These are phyloP conservation scores for Chaetogeoica ovagalla DNA, from an alignment of 2,888 invertebrate species.

Conservation along the genomic window DNA sequence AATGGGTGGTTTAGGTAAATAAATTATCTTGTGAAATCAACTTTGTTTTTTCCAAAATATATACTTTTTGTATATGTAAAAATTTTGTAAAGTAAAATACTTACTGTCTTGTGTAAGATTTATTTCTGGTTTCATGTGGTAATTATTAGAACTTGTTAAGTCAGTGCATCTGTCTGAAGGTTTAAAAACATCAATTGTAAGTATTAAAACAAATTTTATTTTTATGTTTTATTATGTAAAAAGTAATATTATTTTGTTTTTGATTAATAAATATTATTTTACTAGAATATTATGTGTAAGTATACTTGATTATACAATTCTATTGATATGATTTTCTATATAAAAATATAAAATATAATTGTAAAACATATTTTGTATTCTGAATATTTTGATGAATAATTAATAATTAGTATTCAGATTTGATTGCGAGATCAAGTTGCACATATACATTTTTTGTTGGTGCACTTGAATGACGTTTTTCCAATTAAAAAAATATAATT, in stretches of 20 bases:
- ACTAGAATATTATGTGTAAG: neutral
- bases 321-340: conserved; percentile 9
- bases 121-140: neutral
- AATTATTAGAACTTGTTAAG: conserved; percentile 14
- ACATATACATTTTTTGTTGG: too few relatives aligned
- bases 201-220: conserved; percentile 20
- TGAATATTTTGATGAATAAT: neutral
- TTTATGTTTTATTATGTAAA: conserved; percentile 40
- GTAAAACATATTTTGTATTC: neutral
- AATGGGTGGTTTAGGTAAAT: conserved; percentile 64
- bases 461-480: too few relatives aligned
- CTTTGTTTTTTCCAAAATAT: neutral
- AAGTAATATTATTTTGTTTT: conserved; percentile 42
- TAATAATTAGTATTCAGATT: neutral
- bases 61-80: conserved; percentile 35
- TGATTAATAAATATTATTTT: conserved; percentile 30
- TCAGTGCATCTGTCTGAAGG: neutral
- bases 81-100: conserved; percentile 26
- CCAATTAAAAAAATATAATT: too few relatives aligned
- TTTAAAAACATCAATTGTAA: conserved; percentile 5
- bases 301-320: conserved; percentile 17
- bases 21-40: conserved; percentile 17
- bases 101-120: conserved; percentile 1
- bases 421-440: too few relatives aligned
- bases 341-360: neutral